Conservation (phyloP, 2,113 vertebrate genomes). For the Anseranas semipalmata region DNA sequence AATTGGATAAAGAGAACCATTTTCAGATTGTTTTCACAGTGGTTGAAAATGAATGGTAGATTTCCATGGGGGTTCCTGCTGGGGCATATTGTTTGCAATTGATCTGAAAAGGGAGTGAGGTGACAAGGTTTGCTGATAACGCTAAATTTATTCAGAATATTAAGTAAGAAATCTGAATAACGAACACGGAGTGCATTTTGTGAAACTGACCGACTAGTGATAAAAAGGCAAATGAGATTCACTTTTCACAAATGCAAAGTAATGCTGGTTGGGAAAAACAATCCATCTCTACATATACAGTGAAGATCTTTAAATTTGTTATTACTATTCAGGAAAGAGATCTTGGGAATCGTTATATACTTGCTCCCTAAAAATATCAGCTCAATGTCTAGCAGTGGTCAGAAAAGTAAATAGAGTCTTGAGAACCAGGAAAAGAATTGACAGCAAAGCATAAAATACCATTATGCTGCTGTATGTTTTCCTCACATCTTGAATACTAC, state of each 20-base stretch:
- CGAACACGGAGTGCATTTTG: neutral
- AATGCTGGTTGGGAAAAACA: neutral
- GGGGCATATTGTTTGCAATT: neutral
- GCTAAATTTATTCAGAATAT: constrained; percentile 4
- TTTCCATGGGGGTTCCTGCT: neutral
- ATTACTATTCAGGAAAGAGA: constrained; percentile 23
- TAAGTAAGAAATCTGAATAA: neutral
- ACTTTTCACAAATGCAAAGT: constrained; percentile 18
- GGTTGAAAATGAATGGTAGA: neutral
- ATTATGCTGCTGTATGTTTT: neutral
- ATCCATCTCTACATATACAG: neutral
- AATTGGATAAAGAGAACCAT: neutral
- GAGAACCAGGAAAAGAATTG: neutral
- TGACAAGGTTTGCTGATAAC: neutral
- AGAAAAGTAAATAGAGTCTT: constrained; percentile 36
- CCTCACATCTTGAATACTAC: neutral
- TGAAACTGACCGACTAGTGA: neutral
- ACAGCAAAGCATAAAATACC: constrained; percentile 18
- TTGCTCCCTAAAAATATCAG: neutral
- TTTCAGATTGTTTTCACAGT: neutral
- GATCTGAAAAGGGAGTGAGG: neutral
- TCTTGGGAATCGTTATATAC: constrained; percentile 13
- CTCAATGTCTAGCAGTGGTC: neutral
- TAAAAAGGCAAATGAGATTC: neutral
- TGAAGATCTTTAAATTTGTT: constrained; percentile 29